Conservation (phyloP, 2,797 vertebrate genomes). For the Cryptoblepharus egeriae region DNA sequence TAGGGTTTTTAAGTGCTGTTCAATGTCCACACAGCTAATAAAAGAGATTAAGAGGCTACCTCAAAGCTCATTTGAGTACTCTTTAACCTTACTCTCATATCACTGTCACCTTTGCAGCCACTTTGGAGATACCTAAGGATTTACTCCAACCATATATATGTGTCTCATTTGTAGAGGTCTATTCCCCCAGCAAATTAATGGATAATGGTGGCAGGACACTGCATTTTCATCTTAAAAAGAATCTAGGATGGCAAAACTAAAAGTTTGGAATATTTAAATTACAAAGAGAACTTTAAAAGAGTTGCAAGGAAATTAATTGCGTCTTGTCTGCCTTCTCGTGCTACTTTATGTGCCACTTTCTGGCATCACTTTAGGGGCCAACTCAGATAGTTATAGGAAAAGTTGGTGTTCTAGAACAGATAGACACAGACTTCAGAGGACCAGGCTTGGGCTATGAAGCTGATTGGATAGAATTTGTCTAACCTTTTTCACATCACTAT, state of each 20-base stretch:
- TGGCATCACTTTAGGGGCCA: not conserved
- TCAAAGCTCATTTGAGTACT: conserved; percentile 18
- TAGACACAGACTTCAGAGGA: too few species aligned
- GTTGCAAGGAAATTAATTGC: not conserved
- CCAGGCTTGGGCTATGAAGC: too few species aligned
- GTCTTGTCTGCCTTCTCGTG: not conserved
- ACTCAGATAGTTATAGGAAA: not conserved
- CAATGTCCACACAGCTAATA: conserved; percentile 28
- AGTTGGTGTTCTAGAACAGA: too few species aligned
- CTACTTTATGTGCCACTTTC: not conserved
- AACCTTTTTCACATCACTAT: too few species aligned
- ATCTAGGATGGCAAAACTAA: not conserved
- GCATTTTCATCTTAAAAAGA: not conserved
- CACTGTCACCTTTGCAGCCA: conserved; percentile 5
- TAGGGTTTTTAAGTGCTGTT: conserved; percentile 19
- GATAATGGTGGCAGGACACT: not conserved
- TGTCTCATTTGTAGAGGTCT: conserved; percentile 11
- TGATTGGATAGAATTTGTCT: too few species aligned
- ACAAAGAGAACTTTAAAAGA: not conserved
- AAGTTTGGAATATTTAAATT: not conserved
- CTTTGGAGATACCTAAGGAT: not conserved
- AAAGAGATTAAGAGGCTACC: conserved; percentile 26
- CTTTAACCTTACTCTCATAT: conserved; percentile 14
- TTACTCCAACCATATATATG: conserved; percentile 20
- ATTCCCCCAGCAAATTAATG: not conserved